Evolutionary conservation across 2,888 invertebrate species (phyloP).

Genomic region (Osedax fenrisi): DNA sequence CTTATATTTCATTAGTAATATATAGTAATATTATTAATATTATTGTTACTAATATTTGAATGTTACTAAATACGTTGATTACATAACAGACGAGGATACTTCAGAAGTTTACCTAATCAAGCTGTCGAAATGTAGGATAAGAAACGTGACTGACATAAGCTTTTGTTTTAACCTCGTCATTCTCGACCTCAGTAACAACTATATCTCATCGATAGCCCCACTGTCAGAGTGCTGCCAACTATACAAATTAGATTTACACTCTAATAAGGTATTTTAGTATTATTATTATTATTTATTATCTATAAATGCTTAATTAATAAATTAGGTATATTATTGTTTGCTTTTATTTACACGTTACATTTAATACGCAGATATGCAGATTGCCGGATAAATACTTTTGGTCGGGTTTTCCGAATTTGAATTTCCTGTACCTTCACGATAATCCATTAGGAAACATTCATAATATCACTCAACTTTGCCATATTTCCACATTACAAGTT

Average conservation of each 20-base stretch:
- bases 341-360: too few relatives aligned
- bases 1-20: too few relatives aligned
- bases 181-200: slow-evolving; percentile 45
- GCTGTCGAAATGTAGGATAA: slow-evolving; percentile 37
- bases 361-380: slow-evolving; percentile 43
- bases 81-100: not conserved
- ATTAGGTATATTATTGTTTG: too few relatives aligned
- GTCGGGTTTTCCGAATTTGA: slow-evolving; percentile 42
- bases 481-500: not conserved
- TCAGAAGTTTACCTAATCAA: not conserved
- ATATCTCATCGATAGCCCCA: slow-evolving; percentile 44
- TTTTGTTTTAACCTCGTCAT: slow-evolving; percentile 43
- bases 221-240: slow-evolving; percentile 43
- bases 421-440: slow-evolving; percentile 48
- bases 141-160: slow-evolving; percentile 43
- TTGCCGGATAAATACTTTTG: slow-evolving; percentile 46
- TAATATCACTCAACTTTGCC: slow-evolving; percentile 35
- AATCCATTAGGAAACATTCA: slow-evolving; percentile 48
- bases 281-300: too few relatives aligned
- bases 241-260: slow-evolving; percentile 46
- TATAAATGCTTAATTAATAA: too few relatives aligned
- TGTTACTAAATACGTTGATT: too few relatives aligned
- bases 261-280: slow-evolving; percentile 49
- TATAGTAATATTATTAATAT: too few relatives aligned
- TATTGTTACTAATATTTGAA: too few relatives aligned